Evolutionary conservation across 2,113 vertebrate genomes (phyloP).

Genomic region (Ifrita kowaldi): DNA sequence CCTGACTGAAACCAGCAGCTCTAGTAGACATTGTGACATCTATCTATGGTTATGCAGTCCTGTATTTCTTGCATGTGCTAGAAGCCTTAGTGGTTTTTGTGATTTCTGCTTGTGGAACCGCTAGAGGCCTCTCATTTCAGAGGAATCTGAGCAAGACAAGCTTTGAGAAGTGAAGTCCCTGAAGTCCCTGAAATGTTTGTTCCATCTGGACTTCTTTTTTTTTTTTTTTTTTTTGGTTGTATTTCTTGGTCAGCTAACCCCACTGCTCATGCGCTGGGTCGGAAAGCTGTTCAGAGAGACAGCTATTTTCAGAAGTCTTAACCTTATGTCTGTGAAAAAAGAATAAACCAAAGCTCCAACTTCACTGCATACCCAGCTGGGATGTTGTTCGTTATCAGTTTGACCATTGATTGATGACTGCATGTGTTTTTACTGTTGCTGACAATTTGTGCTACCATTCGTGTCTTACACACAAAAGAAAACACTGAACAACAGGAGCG

Average conservation of each 20-base stretch:
- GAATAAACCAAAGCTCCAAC: neutral
- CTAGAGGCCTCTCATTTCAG: neutral
- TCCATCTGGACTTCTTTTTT: neutral
- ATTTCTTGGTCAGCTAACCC: neutral
- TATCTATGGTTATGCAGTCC: rapidly evolving
- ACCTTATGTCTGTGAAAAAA: neutral
- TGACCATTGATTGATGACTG: neutral
- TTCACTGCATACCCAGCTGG: rapidly evolving
- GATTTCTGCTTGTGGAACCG: neutral
- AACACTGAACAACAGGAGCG: rapidly evolving
- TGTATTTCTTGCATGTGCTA: neutral
- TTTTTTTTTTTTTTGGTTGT: neutral
- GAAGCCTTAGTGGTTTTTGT: neutral
- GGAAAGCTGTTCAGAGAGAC: neutral
- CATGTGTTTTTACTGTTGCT: neutral
- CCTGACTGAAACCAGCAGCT: neutral
- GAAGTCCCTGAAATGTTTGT: neutral
- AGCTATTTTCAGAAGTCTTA: neutral
- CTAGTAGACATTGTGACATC: neutral
- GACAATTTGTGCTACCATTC: neutral
- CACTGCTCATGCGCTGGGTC: rapidly evolving
- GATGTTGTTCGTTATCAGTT: neutral
- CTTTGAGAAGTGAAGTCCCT: neutral
- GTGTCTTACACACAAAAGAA: neutral
- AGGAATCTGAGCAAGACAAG: neutral